A percentile compares a stretch with the other conserved stretches of the same genome.
phyloP scores from a whole-genome alignment of 2,797 vertebrate species.

The Babyrousa celebensis region DNA sequence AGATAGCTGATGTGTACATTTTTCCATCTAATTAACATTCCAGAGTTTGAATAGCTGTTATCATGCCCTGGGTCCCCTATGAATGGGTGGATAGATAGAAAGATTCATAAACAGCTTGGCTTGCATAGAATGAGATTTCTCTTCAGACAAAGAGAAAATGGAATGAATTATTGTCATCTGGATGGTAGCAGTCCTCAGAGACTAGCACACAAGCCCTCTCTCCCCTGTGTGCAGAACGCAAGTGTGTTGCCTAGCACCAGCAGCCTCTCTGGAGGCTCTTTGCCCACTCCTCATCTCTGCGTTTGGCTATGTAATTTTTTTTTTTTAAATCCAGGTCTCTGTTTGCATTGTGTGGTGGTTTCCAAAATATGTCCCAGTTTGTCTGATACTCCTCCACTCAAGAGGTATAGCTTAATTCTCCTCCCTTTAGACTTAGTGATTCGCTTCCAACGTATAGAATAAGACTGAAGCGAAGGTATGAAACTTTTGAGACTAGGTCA shows the following conservation, averaged over 20 bases:
- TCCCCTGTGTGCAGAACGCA: neutral
- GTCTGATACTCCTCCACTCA: constrained; percentile 1
- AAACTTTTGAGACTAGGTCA: neutral
- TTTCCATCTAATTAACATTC: constrained; percentile 90
- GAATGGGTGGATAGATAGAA: constrained; percentile 88
- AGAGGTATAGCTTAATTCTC: constrained; percentile 1
- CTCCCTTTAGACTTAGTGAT: neutral
- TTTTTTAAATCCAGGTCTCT: constrained; percentile 33
- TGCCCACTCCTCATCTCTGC: neutral
- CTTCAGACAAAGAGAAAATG: constrained; percentile 85
- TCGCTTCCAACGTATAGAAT: neutral
- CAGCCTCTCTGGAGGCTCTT: neutral
- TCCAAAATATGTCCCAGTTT: constrained; percentile 5
- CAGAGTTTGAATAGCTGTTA: constrained; percentile 88
- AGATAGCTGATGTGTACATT: constrained; percentile 84
- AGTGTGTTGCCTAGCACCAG: constrained; percentile 41
- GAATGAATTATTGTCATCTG: constrained; percentile 83
- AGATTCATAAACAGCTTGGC: constrained; percentile 87
- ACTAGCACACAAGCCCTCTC: neutral
- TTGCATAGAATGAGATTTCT: constrained; percentile 84
- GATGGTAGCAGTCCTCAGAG: constrained; percentile 69
- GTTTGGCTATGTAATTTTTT: constrained; percentile 44
- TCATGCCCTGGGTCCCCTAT: constrained; percentile 86
- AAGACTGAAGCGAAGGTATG: neutral
- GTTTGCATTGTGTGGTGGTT: constrained; percentile 19